Evolutionary conservation across 2,888 invertebrate species (phyloP).

Genomic region (Hyposoter didymator): DNA sequence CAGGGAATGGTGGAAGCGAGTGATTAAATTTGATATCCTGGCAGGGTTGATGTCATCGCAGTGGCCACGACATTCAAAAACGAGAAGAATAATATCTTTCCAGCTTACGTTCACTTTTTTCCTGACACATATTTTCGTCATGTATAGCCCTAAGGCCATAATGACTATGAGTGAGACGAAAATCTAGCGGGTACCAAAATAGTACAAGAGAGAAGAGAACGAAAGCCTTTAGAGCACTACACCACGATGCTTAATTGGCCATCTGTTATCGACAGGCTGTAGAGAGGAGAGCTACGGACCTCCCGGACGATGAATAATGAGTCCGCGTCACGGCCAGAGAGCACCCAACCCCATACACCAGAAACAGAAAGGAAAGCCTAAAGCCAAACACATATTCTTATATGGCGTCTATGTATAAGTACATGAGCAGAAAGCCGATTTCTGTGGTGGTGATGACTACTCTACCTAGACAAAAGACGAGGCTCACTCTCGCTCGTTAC

Average conservation of each 20-base stretch:
- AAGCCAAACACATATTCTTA: constrained; percentile 8
- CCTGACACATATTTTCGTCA: constrained; percentile 25
- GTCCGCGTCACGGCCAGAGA: constrained; percentile 65
- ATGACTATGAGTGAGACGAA: constrained; percentile 13
- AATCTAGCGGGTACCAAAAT: background rate
- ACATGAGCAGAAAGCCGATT: background rate
- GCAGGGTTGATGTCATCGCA: background rate
- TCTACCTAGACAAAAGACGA: constrained; percentile 55
- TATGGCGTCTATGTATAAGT: background rate
- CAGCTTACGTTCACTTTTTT: background rate
- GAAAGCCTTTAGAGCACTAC: constrained; percentile 55
- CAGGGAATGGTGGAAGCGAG: constrained; percentile 4
- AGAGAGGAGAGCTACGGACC: constrained; percentile 44
- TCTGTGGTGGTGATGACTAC: constrained; percentile 14
- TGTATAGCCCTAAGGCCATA: constrained; percentile 4
- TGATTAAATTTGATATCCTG: constrained; percentile 18
- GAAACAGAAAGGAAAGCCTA: constrained; percentile 39
- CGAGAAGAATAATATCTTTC: constrained; percentile 24
- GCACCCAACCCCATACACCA: constrained; percentile 39
- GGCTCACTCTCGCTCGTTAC: constrained; percentile 53
- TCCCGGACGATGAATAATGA: constrained; percentile 66
- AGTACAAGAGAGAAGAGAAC: background rate
- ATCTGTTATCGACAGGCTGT: constrained; percentile 66
- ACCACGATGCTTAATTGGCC: constrained; percentile 64
- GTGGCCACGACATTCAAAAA: constrained; percentile 26